Base-by-base conservation (phyloP, 2,888 invertebrate species). In the Galeruca laticollis region DNA sequence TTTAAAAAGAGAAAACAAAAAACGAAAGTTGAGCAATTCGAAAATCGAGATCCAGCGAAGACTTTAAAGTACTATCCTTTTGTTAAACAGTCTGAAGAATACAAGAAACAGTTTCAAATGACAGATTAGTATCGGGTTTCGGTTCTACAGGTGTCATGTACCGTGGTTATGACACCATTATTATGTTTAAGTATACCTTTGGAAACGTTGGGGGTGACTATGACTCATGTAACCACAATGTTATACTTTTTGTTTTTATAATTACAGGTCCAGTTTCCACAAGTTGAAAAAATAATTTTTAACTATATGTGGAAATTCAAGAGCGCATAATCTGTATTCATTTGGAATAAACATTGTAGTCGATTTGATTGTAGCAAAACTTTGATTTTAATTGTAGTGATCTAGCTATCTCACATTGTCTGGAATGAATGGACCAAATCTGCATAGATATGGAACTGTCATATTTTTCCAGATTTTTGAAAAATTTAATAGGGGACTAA, bases 101-200 rank as follows among this genome's bases (percentile, higher is more conserved):
- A 74, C 72, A 74, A 76, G 73, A 75, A 69, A 74, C 70, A 75
- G 77, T 78, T 75, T 78, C 77, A 69, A 70, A 71, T 79, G 75
- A 76, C 79, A 71, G 70, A 73, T 62, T 61, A 70, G 73, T 77
- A 77, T 79, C 77, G 71, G 52, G 72, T 79, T 77, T 76, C 79
- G 73, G 77, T 78, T 79, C 75, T 77, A 79, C 80, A 78, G 76
- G 78, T 79, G 79, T 78, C 77, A 73, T 75, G 77, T 78, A 70
- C 76, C 74, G 71, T 72, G 73, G 75, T 77, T 68, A 63, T 63
- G 49, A 66, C 69, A 70, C 64, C 57, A 51, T 43, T 64, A 70
- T 60, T 60, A 70, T 60, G 52, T 56, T 49, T 37, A 69, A 31
- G 56, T 37, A 54, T 37, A 69, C 49, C 54, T 62, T 56, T 62